Evolutionary conservation across 2,888 invertebrate genomes (phyloP), one percentile per base, ranked within the genome.

Genomic region (Tuberolachnus salignus): DNA sequence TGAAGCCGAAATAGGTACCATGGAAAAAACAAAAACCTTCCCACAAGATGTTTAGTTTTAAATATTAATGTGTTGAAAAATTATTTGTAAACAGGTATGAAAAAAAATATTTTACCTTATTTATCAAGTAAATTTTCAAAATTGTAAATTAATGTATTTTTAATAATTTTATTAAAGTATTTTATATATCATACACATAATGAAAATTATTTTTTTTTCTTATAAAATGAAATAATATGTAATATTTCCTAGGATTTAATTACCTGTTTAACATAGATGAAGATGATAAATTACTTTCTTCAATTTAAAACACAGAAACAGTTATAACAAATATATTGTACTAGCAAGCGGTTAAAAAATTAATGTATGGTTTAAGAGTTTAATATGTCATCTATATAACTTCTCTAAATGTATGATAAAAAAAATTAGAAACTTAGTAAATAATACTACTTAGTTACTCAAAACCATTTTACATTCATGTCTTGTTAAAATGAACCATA

Each of bases 1-100:
- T 23, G 78, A 78, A 59, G 46, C 49, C 14, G 67, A 78, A 78
- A 69, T 78, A 42, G 67, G 14, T 21, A 13, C 57, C 8, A 42
- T 34, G 34, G 66, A 69, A 51, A 53, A 78, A 19, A 59, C 67
- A 51, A 78, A 57, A 51, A 46, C 26, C 11, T n/a, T 69, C 51
- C 78, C 78, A 57, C 59, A 51, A 59, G 42, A 78, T 23, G 78
- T 78, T 26, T 75, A 75, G 46, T 53, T 74, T 42, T n/a, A 71
- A 26, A 26, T 64, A 26, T 44, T 46, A 21, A 34, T 19, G n/a
- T 0, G 23, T 8, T 14, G 14, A 19, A 14, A 61, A 61, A 57
- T 21, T 51, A n/a, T 21, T 72, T 46, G n/a, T 21, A 1, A 23
- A 66, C 2, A n/a, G 46, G 19, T 59, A 26, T 66, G 10, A 14